Percentiles rank a stretch among this genome's conserved stretches.
These are phyloP conservation scores for Schizothorax lantsangensis DNA, from an alignment of 2,797 vertebrate species.

Conservation along the genomic window DNA sequence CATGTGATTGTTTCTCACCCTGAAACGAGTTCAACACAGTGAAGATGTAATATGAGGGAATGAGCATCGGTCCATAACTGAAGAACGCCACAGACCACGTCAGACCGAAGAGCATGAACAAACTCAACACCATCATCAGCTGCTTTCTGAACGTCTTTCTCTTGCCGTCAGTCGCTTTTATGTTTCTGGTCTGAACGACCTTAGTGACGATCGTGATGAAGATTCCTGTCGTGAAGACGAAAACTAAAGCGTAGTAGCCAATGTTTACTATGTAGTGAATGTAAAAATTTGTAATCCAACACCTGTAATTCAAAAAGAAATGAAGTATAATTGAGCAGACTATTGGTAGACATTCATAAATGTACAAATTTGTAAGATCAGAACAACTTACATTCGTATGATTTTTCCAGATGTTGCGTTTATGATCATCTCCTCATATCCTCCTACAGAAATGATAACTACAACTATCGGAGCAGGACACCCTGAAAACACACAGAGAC, in stretches of 20 bases:
- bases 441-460: slow-evolving; percentile 37
- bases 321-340: too few relatives aligned
- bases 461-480: slow-evolving; percentile 61
- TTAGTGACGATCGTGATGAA: slow-evolving; percentile 53
- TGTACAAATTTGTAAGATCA: background rate
- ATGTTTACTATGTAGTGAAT: slow-evolving; percentile 67
- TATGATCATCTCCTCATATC: slow-evolving; percentile 52
- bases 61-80: slow-evolving; percentile 61
- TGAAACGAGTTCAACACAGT: slow-evolving; percentile 72
- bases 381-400: slow-evolving; percentile 2
- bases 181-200: background rate
- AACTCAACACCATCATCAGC: slow-evolving; percentile 58
- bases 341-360: background rate
- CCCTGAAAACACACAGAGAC: slow-evolving; percentile 49
- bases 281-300: slow-evolving; percentile 66
- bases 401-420: background rate
- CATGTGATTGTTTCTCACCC: slow-evolving; percentile 56
- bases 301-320: slow-evolving; percentile 61
- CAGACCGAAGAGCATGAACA: slow-evolving; percentile 67
- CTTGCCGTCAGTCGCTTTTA: accelerated
- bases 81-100: slow-evolving; percentile 74
- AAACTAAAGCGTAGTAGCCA: slow-evolving; percentile 67
- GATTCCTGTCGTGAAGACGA: slow-evolving; percentile 61
- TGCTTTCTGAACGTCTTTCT: slow-evolving; percentile 27
- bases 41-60: slow-evolving; percentile 70